Evolutionary conservation across 2,888 invertebrate species (phyloP).

Genomic region (Dorcus parallelipipedus): DNA sequence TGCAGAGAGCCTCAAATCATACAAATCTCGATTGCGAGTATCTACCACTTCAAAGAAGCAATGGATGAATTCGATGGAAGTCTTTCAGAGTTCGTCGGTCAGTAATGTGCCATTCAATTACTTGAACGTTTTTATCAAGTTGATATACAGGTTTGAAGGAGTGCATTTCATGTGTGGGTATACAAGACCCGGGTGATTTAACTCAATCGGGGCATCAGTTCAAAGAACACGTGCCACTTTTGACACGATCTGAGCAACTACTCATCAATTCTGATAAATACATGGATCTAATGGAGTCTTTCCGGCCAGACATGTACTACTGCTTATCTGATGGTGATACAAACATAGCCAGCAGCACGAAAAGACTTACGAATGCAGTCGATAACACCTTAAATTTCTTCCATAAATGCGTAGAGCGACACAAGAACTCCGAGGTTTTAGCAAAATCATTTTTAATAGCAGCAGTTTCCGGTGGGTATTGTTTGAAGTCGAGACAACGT

Average conservation of each 20-base stretch:
- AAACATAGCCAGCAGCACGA: conserved; percentile 66
- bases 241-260: conserved; percentile 74
- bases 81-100: too few relatives aligned
- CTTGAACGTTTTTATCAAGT: too few relatives aligned
- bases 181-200: conserved; percentile 68
- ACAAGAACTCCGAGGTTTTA: conserved; percentile 54
- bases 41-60: too few relatives aligned
- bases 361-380: conserved; percentile 69
- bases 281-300: conserved; percentile 73
- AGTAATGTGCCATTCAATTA: too few relatives aligned
- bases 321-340: conserved; percentile 79
- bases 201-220: conserved; percentile 72
- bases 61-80: too few relatives aligned
- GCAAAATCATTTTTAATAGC: conserved; percentile 58
- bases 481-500: conserved; percentile 59
- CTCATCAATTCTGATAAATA: conserved; percentile 63
- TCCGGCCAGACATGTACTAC: conserved; percentile 79
- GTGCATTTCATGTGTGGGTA: too few relatives aligned
- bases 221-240: conserved; percentile 68
- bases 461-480: conserved; percentile 72
- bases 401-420: conserved; percentile 64
- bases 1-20: too few relatives aligned
- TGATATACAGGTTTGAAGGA: too few relatives aligned
- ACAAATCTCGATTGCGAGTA: too few relatives aligned
- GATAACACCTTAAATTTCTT: conserved; percentile 66